Evolutionary conservation across 2,888 invertebrate genomes (phyloP).

Genomic region (Venustoraphidia nigricollis): DNA sequence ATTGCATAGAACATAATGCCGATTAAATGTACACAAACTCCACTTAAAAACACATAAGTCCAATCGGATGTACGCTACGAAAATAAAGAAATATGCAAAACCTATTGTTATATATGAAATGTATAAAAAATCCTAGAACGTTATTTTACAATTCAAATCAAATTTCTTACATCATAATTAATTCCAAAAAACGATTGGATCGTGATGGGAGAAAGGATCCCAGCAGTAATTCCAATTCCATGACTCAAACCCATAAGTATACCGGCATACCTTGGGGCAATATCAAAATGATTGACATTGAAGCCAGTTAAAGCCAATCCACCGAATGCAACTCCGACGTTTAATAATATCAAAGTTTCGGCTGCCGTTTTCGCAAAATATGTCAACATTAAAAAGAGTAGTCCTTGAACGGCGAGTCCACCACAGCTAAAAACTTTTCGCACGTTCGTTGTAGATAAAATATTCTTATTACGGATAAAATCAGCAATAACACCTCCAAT

Average conservation of each 20-base stretch:
- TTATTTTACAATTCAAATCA: too few relatives aligned
- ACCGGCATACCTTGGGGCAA: slow-evolving; percentile 91
- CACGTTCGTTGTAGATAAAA: slow-evolving; percentile 86
- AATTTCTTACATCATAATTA: too few relatives aligned
- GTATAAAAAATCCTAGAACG: too few relatives aligned
- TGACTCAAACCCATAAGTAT: slow-evolving; percentile 71
- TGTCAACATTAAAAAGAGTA: slow-evolving; percentile 92
- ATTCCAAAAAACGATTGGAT: too few relatives aligned
- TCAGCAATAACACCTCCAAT: slow-evolving; percentile 95
- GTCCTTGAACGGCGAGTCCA: slow-evolving; percentile 95
- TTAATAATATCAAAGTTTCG: slow-evolving; percentile 76
- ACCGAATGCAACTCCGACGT: slow-evolving; percentile 94
- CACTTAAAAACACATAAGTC: slow-evolving; percentile 90
- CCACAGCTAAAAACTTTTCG: slow-evolving; percentile 98
- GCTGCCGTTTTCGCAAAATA: slow-evolving; percentile 63
- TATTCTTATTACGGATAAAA: slow-evolving; percentile 75
- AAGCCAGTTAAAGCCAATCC: slow-evolving; percentile 99
- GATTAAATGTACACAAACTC: slow-evolving; percentile 86
- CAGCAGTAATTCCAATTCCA: too few relatives aligned
- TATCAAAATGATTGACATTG: slow-evolving; percentile 97
- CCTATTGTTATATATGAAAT: too few relatives aligned
- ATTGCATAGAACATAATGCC: slow-evolving; percentile 94
- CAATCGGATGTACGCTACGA: slow-evolving; percentile 51
- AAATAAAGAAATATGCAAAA: too few relatives aligned
- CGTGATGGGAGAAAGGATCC: too few relatives aligned